phyloP scores from a whole-genome alignment of 2,888 invertebrate species.

The Sinhomidia bicolor region DNA sequence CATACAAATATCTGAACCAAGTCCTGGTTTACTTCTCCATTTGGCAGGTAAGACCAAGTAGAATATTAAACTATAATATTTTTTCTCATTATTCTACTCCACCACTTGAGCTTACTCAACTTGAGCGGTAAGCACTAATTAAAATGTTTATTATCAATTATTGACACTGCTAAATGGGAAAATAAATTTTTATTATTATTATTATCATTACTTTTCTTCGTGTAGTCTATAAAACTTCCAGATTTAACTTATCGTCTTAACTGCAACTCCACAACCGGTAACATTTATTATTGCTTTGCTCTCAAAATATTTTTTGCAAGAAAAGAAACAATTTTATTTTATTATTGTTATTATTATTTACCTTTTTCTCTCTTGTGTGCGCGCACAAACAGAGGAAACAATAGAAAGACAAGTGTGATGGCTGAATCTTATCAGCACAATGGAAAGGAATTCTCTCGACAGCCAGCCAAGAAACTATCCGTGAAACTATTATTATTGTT shows the following conservation, averaged over 20 bases:
- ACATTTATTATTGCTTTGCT: background rate
- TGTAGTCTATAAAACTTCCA: background rate
- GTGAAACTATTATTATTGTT: slow-evolving; percentile 10
- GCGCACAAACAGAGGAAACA: background rate
- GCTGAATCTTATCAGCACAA: slow-evolving; percentile 18
- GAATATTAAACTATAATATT: background rate
- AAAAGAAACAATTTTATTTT: background rate
- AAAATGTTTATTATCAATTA: too few relatives aligned
- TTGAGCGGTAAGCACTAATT: background rate
- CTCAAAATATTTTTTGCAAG: too few relatives aligned
- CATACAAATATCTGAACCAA: slow-evolving; percentile 4
- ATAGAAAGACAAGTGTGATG: background rate
- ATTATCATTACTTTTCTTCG: too few relatives aligned
- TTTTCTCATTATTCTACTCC: background rate
- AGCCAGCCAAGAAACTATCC: slow-evolving; percentile 20
- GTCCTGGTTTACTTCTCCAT: slow-evolving; percentile 68
- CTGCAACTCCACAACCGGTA: too few relatives aligned
- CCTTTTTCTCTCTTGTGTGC: background rate
- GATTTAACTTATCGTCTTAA: too few relatives aligned
- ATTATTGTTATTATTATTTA: too few relatives aligned
- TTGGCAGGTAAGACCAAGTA: slow-evolving; percentile 30
- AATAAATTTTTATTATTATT: too few relatives aligned
- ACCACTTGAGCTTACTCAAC: background rate
- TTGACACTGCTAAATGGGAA: background rate
- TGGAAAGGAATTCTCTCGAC: slow-evolving; percentile 6